Evolutionary conservation across 2,888 invertebrate genomes (phyloP), one percentile per base, ranked within the genome.

Genomic region (Subacronicta megacephala): DNA sequence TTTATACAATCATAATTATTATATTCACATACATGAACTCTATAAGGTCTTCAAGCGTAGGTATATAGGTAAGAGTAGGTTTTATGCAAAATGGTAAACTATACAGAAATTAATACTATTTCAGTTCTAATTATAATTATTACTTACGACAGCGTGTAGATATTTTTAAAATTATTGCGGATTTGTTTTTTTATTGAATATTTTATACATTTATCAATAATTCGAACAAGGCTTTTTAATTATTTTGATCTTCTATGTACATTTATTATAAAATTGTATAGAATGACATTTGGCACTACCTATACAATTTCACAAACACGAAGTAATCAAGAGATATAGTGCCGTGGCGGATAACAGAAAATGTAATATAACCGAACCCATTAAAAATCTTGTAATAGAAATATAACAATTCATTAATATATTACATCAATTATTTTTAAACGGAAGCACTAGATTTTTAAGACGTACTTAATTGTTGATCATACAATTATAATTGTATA

Each of bases 221-320:
- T 42, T 26, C 10, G 29, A 54, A 54, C 29, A 23, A 29, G 31
- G 18, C 33, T 49, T 15, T 62, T 15, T 62, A 41, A 10, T 45
- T 38, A 51, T 31, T 16, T 36, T 44, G 15, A 40, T 17, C 13
- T 42, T 38, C 38, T 20, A 60, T 51, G 12, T 60, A 67, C 49
- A 62, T 7, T 18, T 16, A 36, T 53, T 40, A 62, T 45, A 65
- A 65, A 71, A 77, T 74, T 80, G 76, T 73, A 73, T 70, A 75
- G 60, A 62, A 41, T 45, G 47, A 20, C 55, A 47, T 73, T 84
- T 84, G 82, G 80, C 82, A 81, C 76, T 78, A n/a, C n/a, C n/a
- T n/a, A 82, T 81, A 84, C 79, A 85, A 80, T 80, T 80, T 76
- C 45, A 46, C 26, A 56, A 49, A 47, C 15, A 41, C 1, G n/a